Percentiles rank a stretch among this genome's conserved stretches.
Conservation (phyloP, 2,113 vertebrate genomes). For the Enhydra lutris region DNA sequence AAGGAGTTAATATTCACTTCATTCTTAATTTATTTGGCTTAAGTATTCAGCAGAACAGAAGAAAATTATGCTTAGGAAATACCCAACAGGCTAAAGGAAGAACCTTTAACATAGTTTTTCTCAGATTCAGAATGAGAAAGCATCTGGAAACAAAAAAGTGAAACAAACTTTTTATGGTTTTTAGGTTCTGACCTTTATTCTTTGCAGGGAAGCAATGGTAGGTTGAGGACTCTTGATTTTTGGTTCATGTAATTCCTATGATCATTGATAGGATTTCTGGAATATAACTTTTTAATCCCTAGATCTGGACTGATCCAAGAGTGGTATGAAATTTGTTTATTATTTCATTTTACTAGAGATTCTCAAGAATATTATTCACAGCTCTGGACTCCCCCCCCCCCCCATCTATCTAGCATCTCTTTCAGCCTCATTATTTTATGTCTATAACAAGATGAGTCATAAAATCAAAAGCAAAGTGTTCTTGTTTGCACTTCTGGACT, state of each 20-base stretch:
- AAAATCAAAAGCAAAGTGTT: conserved; percentile 36
- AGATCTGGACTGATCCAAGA: not conserved
- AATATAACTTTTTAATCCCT: conserved; percentile 43
- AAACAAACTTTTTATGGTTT: not conserved
- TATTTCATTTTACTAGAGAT: not conserved
- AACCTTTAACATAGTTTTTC: not conserved
- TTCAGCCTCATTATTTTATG: conserved; percentile 6
- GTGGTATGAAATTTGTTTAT: not conserved
- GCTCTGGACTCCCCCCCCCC: not conserved
- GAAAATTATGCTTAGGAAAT: not conserved
- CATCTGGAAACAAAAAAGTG: not conserved
- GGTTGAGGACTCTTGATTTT: not conserved
- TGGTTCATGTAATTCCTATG: conserved; percentile 39
- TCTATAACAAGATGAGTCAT: conserved; percentile 45
- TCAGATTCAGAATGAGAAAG: not conserved
- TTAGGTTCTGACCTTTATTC: conserved; percentile 15
- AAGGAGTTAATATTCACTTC: not conserved
- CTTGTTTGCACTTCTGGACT: not conserved
- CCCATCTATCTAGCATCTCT: conserved; percentile 34
- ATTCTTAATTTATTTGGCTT: conserved; percentile 34
- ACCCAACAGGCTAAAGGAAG: not conserved
- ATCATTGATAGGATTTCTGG: conserved; percentile 66
- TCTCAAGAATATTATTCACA: conserved; percentile 13
- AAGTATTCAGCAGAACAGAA: not conserved
- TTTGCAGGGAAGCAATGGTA: not conserved